Conservation (phyloP, 2,888 invertebrate species). For the Diabrotica balteata region DNA sequence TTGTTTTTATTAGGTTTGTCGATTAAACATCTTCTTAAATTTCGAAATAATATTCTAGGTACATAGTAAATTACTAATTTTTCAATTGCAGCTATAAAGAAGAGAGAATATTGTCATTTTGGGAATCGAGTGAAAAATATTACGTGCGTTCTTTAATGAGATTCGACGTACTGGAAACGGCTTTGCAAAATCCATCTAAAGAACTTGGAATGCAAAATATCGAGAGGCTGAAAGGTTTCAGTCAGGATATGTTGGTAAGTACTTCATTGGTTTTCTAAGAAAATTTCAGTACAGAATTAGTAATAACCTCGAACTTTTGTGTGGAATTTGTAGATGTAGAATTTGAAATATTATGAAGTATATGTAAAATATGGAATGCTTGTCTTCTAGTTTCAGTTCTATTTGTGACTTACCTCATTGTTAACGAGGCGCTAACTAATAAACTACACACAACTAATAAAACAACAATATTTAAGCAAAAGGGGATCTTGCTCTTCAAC, state of each 20-base stretch:
- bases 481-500: no score
- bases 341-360: no score
- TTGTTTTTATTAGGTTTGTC: no score
- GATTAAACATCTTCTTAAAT: not conserved
- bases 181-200: constrained; percentile 72
- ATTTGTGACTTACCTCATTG: no score
- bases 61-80: not conserved
- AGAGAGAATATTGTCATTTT: constrained; percentile 64
- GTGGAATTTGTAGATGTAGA: no score
- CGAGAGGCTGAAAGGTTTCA: constrained; percentile 86
- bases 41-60: no score
- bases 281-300: not conserved
- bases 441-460: no score
- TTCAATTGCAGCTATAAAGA: constrained; percentile 58
- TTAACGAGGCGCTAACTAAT: no score
- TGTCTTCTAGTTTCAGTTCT: no score
- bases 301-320: no score
- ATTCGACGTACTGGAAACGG: constrained; percentile 68
- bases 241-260: constrained; percentile 76
- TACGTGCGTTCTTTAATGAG: constrained; percentile 77
- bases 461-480: no score
- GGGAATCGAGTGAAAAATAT: constrained; percentile 79
- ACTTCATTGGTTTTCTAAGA: not conserved
- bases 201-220: constrained; percentile 83
- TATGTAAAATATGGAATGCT: no score